These are phyloP conservation scores for Ennomos quercinarius DNA, from an alignment of 2,888 invertebrate genomes.

Conservation along the genomic window DNA sequence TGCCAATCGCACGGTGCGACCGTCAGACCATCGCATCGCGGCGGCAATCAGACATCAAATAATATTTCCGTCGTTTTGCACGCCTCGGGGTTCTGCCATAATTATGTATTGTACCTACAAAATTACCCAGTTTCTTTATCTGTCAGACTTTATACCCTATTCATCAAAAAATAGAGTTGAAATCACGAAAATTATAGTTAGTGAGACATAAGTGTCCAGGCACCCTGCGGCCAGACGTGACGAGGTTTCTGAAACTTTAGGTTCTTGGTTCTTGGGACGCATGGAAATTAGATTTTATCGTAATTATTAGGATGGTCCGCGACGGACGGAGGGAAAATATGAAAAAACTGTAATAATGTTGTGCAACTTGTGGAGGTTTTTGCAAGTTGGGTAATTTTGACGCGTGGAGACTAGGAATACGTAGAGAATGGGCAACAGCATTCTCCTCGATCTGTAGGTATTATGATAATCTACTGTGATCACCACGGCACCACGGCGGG, in stretches of 20 bases:
- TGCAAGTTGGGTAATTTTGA: slow-evolving; percentile 8
- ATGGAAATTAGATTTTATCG: slow-evolving; percentile 31
- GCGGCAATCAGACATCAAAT: slow-evolving; percentile 20
- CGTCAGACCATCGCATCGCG: slow-evolving; percentile 11
- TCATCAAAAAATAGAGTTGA: slow-evolving; percentile 1
- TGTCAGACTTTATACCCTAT: slow-evolving; percentile 8
- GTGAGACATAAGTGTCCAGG: slow-evolving; percentile 16
- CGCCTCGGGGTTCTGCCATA: slow-evolving; percentile 35
- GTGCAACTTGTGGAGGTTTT: neutral
- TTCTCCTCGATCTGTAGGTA: no score
- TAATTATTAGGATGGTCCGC: slow-evolving; percentile 21
- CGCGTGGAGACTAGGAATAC: no score
- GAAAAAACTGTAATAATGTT: slow-evolving; percentile 2
- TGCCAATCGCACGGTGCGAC: neutral
- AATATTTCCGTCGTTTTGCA: slow-evolving; percentile 29
- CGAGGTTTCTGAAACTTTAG: slow-evolving; percentile 34
- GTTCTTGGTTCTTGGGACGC: slow-evolving; percentile 14
- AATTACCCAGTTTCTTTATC: slow-evolving; percentile 45
- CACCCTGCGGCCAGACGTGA: slow-evolving; percentile 34
- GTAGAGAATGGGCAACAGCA: no score
- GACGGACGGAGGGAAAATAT: slow-evolving; percentile 15
- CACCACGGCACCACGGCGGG: no score
- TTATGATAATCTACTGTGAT: no score
- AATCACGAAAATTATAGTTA: neutral
- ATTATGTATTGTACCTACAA: slow-evolving; percentile 60